Conservation (phyloP, 1,140 invertebrate species). For the Sinella curviseta region DNA sequence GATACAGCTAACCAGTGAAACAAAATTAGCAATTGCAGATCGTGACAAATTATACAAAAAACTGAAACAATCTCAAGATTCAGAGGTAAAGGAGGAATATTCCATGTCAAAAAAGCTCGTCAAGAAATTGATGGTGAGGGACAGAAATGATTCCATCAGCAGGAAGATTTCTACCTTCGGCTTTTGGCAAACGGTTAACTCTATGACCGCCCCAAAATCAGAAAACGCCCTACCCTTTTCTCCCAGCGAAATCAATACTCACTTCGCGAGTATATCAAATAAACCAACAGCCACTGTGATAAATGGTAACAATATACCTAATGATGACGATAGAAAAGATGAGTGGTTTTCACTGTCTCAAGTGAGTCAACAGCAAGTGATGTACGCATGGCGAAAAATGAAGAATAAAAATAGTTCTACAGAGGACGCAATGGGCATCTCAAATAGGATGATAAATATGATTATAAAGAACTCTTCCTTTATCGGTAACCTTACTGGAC, state of each 20-base stretch:
- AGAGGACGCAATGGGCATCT: not conserved
- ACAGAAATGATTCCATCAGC: not conserved
- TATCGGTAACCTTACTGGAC: not conserved
- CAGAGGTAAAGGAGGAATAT: not conserved
- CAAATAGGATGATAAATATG: not conserved
- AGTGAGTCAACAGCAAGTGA: constrained; percentile 1
- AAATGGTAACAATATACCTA: not conserved
- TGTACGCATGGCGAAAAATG: not conserved
- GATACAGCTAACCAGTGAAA: not conserved
- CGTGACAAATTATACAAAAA: not conserved
- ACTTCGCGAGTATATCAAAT: not conserved
- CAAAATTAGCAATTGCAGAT: not conserved
- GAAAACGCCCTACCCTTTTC: not conserved
- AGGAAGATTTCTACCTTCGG: not conserved
- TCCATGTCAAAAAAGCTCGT: not conserved
- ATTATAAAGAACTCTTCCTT: not conserved
- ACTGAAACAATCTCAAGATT: not conserved
- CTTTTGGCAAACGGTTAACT: not conserved
- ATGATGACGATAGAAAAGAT: too few species aligned
- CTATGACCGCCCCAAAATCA: not conserved
- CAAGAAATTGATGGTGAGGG: not conserved
- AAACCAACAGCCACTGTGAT: not conserved
- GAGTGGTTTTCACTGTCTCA: too few species aligned
- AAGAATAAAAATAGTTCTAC: not conserved
- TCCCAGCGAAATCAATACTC: not conserved